A percentile compares a stretch with the other conserved stretches of the same genome.
phyloP scores from a whole-genome alignment of 1,140 invertebrate species.

The Pogonomyrmex californicus region DNA sequence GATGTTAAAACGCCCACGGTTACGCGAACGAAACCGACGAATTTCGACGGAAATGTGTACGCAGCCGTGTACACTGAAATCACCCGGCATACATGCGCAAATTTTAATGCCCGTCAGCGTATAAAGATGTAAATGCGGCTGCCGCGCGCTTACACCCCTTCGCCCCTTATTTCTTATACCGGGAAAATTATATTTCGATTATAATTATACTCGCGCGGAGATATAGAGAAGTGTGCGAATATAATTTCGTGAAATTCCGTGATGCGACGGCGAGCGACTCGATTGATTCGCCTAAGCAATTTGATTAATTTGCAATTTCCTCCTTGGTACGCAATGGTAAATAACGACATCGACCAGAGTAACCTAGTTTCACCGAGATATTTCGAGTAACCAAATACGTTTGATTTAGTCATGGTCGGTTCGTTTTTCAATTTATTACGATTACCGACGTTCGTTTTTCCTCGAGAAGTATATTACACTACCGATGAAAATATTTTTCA shows the following conservation, averaged over 20 bases:
- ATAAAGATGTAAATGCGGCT: conserved; percentile 57
- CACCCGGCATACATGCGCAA: conserved; percentile 32
- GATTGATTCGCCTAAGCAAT: conserved; percentile 45
- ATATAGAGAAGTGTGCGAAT: not conserved
- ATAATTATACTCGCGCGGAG: conserved; percentile 38
- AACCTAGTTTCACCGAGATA: conserved; percentile 24
- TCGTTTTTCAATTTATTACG: not conserved
- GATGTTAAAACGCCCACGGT: conserved; percentile 43
- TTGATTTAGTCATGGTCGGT: conserved; percentile 4
- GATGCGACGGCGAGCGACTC: not conserved
- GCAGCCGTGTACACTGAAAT: conserved; percentile 42
- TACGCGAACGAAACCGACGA: conserved; percentile 59
- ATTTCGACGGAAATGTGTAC: conserved; percentile 47
- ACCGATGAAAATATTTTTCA: conserved; percentile 23
- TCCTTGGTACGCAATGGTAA: conserved; percentile 27
- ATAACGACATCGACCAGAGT: conserved; percentile 3
- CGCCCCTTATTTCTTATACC: conserved; percentile 40
- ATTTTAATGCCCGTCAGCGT: conserved; percentile 49
- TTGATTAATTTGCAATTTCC: conserved; percentile 58
- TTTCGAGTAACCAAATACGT: conserved; percentile 6
- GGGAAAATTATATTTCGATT: conserved; percentile 43
- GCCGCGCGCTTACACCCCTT: not conserved
- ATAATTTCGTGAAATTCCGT: conserved; percentile 46
- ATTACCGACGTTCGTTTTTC: not conserved
- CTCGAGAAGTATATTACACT: not conserved